phyloP scores from a whole-genome alignment of 2,888 invertebrate genomes.

The Sesia bembeciformis region DNA sequence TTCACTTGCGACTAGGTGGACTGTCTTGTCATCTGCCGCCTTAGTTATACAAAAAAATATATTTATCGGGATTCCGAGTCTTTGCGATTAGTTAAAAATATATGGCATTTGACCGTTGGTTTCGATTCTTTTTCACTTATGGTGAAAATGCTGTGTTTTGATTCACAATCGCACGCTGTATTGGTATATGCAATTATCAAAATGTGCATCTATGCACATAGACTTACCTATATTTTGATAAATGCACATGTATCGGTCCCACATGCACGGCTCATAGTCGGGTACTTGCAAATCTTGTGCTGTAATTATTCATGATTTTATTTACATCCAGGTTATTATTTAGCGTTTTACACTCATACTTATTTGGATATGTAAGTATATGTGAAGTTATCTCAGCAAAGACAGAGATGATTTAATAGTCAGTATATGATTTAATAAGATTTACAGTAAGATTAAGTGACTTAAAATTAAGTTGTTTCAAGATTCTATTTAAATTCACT shows the following conservation, averaged over 20 bases:
- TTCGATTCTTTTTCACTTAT: neutral
- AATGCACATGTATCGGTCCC: constrained; percentile 1
- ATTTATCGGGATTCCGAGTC: neutral
- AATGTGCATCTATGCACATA: neutral
- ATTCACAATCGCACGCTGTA: neutral
- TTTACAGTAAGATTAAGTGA: no score
- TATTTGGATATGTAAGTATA: no score
- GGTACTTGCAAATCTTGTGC: neutral
- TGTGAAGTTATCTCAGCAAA: no score
- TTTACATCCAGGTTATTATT: no score
- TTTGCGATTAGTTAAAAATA: no score
- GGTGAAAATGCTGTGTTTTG: neutral
- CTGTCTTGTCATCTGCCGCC: neutral
- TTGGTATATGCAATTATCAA: neutral
- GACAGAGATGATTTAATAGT: no score
- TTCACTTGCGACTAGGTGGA: neutral
- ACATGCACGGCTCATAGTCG: neutral
- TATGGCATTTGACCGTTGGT: neutral
- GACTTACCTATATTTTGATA: neutral
- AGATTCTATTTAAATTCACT: no score
- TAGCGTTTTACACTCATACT: no score
- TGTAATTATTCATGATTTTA: neutral
- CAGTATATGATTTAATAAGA: no score
- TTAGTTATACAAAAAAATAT: neutral
- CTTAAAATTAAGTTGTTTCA: no score